phyloP scores from a whole-genome alignment of 2,888 invertebrate genomes.

The Hypomecis atomaria region DNA sequence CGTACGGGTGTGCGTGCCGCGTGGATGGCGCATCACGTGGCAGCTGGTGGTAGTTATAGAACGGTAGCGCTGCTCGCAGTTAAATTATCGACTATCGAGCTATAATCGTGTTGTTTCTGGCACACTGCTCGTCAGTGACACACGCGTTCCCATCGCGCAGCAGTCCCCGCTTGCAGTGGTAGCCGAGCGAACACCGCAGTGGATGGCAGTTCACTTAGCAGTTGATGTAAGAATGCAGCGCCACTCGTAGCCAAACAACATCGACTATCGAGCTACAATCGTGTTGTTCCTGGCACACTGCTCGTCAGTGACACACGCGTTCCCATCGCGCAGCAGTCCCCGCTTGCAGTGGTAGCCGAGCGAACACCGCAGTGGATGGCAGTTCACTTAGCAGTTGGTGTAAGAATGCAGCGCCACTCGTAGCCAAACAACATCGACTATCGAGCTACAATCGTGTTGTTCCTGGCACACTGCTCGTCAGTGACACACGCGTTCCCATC shows the following conservation, averaged over 20 bases:
- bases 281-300: slow-evolving; percentile 6
- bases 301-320: slow-evolving; percentile 5
- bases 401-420: no score
- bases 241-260: neutral
- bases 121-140: slow-evolving; percentile 8
- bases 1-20: no score
- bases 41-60: no score
- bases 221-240: no score
- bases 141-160: slow-evolving; percentile 8
- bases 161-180: slow-evolving; percentile 60
- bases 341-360: slow-evolving; percentile 66
- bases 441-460: slow-evolving; percentile 1
- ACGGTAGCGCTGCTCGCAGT: no score
- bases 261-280: slow-evolving; percentile 1
- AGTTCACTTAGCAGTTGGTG: neutral
- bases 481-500: slow-evolving; percentile 6
- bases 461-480: slow-evolving; percentile 5
- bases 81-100: neutral
- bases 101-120: neutral
- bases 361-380: slow-evolving; percentile 48
- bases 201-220: slow-evolving; percentile 6
- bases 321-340: slow-evolving; percentile 39
- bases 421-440: neutral
- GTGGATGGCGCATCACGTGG: no score
- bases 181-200: slow-evolving; percentile 59